Conservation (phyloP, 2,888 invertebrate genomes). For the Horisme vitalbata region DNA sequence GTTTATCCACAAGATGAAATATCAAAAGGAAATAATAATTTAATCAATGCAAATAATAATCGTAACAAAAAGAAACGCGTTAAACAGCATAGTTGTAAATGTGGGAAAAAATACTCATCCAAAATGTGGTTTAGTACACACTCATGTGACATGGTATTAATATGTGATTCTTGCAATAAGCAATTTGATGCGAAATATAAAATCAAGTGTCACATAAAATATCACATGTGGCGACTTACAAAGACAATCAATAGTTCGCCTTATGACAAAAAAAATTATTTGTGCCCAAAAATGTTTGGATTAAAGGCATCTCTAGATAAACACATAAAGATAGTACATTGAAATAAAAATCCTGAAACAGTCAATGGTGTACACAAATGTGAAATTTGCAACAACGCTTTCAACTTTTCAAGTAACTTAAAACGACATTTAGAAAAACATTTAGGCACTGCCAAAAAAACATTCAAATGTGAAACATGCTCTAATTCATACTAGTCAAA, state of each 20-base stretch:
- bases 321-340: conserved; percentile 1
- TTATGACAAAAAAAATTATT: background rate
- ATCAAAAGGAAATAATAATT: too few species aligned
- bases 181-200: background rate
- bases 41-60: background rate
- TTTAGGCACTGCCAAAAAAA: background rate
- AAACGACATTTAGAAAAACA: background rate
- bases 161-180: conserved; percentile 1
- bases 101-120: background rate
- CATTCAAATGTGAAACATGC: conserved; percentile 5
- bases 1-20: background rate
- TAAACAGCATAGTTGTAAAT: background rate
- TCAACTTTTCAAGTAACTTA: background rate
- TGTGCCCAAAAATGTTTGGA: background rate
- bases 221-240: background rate
- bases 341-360: background rate
- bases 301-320: background rate
- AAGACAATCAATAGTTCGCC: background rate
- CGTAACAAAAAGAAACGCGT: background rate
- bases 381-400: conserved; percentile 1
- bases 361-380: background rate
- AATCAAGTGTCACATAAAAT: background rate
- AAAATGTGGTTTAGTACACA: background rate
- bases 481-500: background rate
- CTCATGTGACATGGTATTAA: background rate